A percentile compares a stretch with the other conserved stretches of the same genome.
Evolutionary conservation across 2,888 invertebrate species (phyloP).

Genomic region (Lissocephala sabroskyi): DNA sequence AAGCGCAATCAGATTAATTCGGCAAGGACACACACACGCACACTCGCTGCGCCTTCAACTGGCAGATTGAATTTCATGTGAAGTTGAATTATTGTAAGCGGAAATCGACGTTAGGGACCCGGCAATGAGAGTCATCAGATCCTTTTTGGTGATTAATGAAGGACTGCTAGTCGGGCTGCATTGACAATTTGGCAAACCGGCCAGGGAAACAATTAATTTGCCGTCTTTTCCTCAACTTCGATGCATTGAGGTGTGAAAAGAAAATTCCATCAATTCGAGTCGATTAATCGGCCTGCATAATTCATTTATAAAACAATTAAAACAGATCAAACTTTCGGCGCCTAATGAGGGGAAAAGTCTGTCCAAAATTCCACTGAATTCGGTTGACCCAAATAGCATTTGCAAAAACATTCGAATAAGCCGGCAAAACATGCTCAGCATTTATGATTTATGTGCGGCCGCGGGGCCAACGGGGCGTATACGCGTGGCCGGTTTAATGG

Average conservation of each 20-base stretch:
- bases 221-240: too few species aligned
- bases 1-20: conserved; percentile 59
- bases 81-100: conserved; percentile 53
- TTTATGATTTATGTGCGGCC: not conserved
- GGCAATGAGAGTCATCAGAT: not conserved
- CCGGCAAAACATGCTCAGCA: not conserved
- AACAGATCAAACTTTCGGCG: too few species aligned
- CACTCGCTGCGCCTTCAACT: not conserved
- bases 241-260: too few species aligned
- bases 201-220: too few species aligned
- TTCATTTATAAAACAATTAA: too few species aligned
- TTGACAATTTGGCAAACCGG: too few species aligned
- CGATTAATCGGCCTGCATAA: too few species aligned
- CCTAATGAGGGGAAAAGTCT: too few species aligned
- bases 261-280: too few species aligned
- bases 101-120: conserved; percentile 48
- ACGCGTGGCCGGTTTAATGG: conserved; percentile 18
- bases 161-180: not conserved
- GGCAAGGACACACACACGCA: conserved; percentile 48
- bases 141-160: not conserved
- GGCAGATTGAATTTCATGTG: conserved; percentile 47
- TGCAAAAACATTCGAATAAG: too few species aligned
- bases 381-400: too few species aligned
- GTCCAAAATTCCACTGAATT: too few species aligned
- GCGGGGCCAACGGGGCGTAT: conserved; percentile 24